Base-by-base conservation (phyloP, 2,113 vertebrate genomes). In the Callipepla squamata region DNA sequence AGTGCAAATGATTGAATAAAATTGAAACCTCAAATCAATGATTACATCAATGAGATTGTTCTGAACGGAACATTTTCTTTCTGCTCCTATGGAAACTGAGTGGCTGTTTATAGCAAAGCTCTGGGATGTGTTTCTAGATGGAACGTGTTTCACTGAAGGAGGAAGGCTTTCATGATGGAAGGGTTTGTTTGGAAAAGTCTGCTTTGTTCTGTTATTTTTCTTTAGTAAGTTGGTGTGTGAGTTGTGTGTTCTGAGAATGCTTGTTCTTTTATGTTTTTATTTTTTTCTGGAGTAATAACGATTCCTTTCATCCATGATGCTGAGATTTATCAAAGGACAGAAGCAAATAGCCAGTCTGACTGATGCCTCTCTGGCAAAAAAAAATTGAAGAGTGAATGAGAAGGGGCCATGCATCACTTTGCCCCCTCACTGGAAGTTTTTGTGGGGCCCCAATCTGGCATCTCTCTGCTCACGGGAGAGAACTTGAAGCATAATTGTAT, bases 301-400 rank as follows among this genome's bases (percentile, higher is more conserved):
- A 34, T 73, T 82, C 55, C 61, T 90, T 91, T 95, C 53, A 87
- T 92, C 63, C 94, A 5, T 84, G 87, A 61, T 70, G 70, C 76
- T 93, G 92, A 93, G 85, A 84, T 92, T 88, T 92, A 86, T 91
- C 89, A 82, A 85, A 93, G 70, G 91, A 93, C 89, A 91, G 89
- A 93, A 96, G 80, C 92, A 96, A 96, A 86, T 95, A 95, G 94
- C 92, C 95, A 93, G 93, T 95, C 93, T 96, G 80, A 87, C 75
- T 70, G 59, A 83, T 72, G 67, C 5, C 1, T 91, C 82, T 94
- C 72, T 91, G 93, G 94, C 95, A 89, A 63, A 91, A 77, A 57
- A 85, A 40, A 40, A 40, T 40, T 40, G 36, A 36, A 17, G 62
- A 47, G 51, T 65, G 32, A 79, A 53, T 10, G 51, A 53, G 51